Evolutionary conservation across 1,140 invertebrate genomes (phyloP), one percentile per base, ranked within the genome.

Genomic region (Plodia interpunctella): DNA sequence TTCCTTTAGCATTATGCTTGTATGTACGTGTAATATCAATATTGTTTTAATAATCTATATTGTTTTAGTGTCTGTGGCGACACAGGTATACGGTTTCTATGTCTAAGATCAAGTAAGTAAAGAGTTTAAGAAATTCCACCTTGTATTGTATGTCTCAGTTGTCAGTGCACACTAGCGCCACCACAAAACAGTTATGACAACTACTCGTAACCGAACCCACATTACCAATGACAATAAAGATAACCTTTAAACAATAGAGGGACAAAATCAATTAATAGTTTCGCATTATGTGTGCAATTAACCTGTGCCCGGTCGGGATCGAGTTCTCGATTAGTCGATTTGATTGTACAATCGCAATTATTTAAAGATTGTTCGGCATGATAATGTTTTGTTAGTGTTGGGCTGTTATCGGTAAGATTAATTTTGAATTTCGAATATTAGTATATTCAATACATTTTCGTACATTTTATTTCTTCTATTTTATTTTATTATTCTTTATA

Each of bases 221-320:
- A 44, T 44, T 44, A 44, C n/a, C 38, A 44, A 15, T 44, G 38
- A 66, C 61, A 72, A 59, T 62, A 70, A 65, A 63, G n/a, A 59
- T 30, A 21, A 55, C 55, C 44, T 55, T 63, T 70, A 53, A n/a
- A 53, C 20, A 53, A 53, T 53, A 9, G 51, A 25, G 20, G 51
- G 51, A 74, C 74, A 70, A 76, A 85, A 85, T 85, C 82, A 83
- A 86, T 86, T 85, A 83, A 80, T 77, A 78, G 72, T 72, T 70
- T 67, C 66, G 60, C 72, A 75, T 76, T 74, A 70, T 55, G 49
- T 44, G 65, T 64, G 66, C 74, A 75, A 83, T 86, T 86, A 83
- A 80, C 80, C 82, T 72, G 63, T 65, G 66, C 63, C 65, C 62
- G 60, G 64, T 49, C 71, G 44, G 28, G 59, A 32, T 55, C 68